Evolutionary conservation across 2,797 vertebrate genomes (phyloP).

Genomic region (Loriculus beryllinus): DNA sequence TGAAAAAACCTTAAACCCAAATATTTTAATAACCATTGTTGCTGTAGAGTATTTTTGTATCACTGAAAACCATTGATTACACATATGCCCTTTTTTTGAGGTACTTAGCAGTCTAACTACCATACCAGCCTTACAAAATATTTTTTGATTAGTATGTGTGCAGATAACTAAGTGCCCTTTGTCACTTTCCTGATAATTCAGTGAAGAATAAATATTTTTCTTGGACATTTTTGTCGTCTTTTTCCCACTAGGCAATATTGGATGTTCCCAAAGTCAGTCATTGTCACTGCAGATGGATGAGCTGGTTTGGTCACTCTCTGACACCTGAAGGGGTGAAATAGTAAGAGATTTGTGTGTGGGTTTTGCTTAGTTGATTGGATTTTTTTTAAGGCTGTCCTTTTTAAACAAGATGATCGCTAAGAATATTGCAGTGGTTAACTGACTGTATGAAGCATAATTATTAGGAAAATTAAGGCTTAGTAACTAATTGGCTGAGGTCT

Average conservation of each 20-base stretch:
- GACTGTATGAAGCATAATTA: neutral
- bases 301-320: neutral
- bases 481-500: conserved; percentile 5
- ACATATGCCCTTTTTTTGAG: neutral
- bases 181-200: neutral
- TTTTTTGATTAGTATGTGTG: neutral
- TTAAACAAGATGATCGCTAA: neutral
- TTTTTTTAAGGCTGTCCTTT: neutral
- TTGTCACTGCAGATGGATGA: neutral
- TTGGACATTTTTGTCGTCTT: neutral
- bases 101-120: neutral
- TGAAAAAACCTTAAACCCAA: neutral
- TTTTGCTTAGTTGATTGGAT: neutral
- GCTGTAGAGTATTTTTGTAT: neutral
- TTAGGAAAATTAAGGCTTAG: neutral
- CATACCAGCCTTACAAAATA: neutral
- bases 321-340: neutral
- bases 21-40: neutral
- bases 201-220: neutral
- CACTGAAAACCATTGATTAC: neutral
- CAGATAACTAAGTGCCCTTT: neutral
- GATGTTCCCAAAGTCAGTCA: neutral
- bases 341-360: fast-evolving
- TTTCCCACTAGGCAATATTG: neutral
- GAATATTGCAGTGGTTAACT: neutral